Evolutionary conservation across 2,113 vertebrate species (phyloP), one percentile per base, ranked within the genome.

Genomic region (Cavia aperea): DNA sequence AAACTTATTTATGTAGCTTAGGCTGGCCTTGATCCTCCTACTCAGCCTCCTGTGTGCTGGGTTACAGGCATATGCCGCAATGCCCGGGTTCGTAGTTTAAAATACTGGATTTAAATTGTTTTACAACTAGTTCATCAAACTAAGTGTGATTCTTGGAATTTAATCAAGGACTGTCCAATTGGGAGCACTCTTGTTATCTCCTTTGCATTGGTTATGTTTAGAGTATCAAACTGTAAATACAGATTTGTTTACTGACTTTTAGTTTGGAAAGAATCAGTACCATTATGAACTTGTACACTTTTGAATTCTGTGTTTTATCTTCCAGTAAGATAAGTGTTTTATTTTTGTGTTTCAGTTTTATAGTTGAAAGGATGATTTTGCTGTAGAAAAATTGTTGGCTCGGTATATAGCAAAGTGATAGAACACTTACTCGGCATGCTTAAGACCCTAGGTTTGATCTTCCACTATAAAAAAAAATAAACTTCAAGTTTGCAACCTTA

Each of bases 291-390:
- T 89, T 92, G 33, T 5, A 65, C 10, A 39, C 81, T 73, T 75
- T 81, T 79, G 16, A 92, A 62, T 89, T 77, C n/a, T 66, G 29
- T 68, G 23, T 94, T 94, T 90, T 86, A 78, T 70, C 39, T 92
- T 72, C 29, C 29, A 49, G 2, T 46, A 46, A 19, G 72, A 46
- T 46, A 24, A 46, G 39, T 26, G 72, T 81, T 81, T 79, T 79
- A 9, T 16, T 56, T 43, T 81, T 65, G 29, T 65, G 63, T 90
- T 93, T 84, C 23, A 82, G 0, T 78, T 88, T 79, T 84, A 4
- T 72, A 79, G n/a, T 90, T 94, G 54, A 95, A 92, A 92, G 49
- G 1, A 7, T 73, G 12, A 26, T 36, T 89, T 66, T 87, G 23
- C 21, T 4, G 15, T 33, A 78, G 33, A 83, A 83, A 63, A 86